Evolutionary conservation across 2,888 invertebrate genomes (phyloP).

Genomic region (Tribolium freemani): DNA sequence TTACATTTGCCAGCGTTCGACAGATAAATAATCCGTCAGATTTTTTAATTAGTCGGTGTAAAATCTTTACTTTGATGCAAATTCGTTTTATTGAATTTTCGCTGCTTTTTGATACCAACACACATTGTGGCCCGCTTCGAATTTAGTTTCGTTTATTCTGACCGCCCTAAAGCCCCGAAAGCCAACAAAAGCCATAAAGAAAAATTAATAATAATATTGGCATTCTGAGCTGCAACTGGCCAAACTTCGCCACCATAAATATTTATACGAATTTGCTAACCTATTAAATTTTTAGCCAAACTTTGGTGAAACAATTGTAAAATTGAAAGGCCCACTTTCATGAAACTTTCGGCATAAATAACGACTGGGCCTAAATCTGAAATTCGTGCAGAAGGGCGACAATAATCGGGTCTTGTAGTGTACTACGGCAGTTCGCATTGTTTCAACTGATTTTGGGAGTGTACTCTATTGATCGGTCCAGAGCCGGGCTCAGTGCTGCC

Average conservation of each 20-base stretch:
- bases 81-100: conserved; percentile 2
- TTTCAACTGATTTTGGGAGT: conserved; percentile 58
- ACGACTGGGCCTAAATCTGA: conserved; percentile 40
- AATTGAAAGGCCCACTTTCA: conserved; percentile 51
- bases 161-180: not conserved
- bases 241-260: conserved; percentile 33
- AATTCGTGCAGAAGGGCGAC: conserved; percentile 42
- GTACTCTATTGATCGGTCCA: conserved; percentile 62
- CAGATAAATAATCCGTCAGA: conserved; percentile 43
- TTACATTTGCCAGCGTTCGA: conserved; percentile 47
- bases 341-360: conserved; percentile 51
- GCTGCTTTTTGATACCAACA: not conserved
- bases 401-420: conserved; percentile 48
- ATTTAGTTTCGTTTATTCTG: not conserved
- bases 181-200: not conserved
- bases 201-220: conserved; percentile 21
- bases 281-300: conserved; percentile 45
- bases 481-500: conserved; percentile 58
- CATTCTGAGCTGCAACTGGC: conserved; percentile 9
- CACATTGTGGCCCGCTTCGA: not conserved
- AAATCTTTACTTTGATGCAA: conserved; percentile 9
- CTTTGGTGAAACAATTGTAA: conserved; percentile 50
- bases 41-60: conserved; percentile 35
- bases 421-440: conserved; percentile 54
- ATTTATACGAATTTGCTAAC: conserved; percentile 43